Evolutionary conservation across 1,140 invertebrate genomes (phyloP).

Genomic region (Calliopsis andreniformis): DNA sequence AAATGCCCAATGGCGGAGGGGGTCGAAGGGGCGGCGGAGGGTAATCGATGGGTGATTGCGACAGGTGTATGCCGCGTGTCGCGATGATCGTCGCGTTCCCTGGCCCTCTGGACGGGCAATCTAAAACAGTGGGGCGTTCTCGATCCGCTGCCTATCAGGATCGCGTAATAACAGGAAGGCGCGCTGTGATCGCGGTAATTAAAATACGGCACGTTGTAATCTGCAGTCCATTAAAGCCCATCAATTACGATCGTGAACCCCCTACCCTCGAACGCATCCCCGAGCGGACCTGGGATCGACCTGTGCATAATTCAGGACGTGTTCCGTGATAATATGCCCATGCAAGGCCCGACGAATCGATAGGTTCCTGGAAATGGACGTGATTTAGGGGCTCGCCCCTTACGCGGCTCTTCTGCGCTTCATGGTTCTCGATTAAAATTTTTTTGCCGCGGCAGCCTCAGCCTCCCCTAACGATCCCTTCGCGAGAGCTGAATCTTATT

Average conservation of each 20-base stretch:
- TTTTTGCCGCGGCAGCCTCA: conserved; percentile 16
- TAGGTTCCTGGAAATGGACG: conserved; percentile 58
- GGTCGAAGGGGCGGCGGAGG: not conserved
- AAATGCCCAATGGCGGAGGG: not conserved
- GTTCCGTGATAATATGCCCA: conserved; percentile 55
- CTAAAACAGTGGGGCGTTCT: conserved; percentile 48
- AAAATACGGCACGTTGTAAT: conserved; percentile 64
- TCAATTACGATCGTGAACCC: conserved; percentile 60
- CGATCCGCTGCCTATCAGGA: conserved; percentile 31
- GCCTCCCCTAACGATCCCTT: conserved; percentile 1
- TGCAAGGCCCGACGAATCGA: conserved; percentile 39
- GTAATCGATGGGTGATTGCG: conserved; percentile 34
- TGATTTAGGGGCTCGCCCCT: conserved; percentile 51
- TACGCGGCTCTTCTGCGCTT: not conserved
- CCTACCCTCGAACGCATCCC: conserved; percentile 33
- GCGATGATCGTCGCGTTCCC: conserved; percentile 1
- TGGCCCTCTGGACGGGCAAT: conserved; percentile 12
- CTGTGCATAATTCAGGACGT: conserved; percentile 61
- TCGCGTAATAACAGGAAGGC: conserved; percentile 59
- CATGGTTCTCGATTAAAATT: conserved; percentile 51
- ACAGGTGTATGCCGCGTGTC: conserved; percentile 32
- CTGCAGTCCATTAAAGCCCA: conserved; percentile 68
- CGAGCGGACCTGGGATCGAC: not conserved
- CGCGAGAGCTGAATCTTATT: conserved; percentile 1
- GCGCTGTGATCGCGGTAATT: conserved; percentile 63